Evolutionary conservation across 2,888 invertebrate species (phyloP).

Genomic region (Scelioninae gen. 2): DNA sequence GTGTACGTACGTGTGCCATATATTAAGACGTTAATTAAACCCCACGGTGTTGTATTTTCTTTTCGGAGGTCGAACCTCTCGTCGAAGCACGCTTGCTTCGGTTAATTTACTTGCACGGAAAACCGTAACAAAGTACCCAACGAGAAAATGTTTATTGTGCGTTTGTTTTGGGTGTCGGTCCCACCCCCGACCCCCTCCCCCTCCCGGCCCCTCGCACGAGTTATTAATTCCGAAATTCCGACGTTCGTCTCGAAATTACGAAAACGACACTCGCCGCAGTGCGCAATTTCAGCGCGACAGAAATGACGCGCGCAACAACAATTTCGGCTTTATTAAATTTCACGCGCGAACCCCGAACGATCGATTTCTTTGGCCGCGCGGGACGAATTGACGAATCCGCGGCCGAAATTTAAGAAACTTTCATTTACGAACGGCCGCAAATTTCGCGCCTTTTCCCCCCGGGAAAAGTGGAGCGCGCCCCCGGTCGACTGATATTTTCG

Average conservation of each 20-base stretch:
- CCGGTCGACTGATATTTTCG: too few relatives aligned
- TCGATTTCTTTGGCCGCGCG: too few relatives aligned
- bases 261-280: not conserved
- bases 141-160: not conserved
- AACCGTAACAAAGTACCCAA: not conserved
- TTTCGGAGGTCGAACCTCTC: slow-evolving; percentile 21
- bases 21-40: slow-evolving; percentile 48
- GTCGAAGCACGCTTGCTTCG: not conserved
- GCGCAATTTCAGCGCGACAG: not conserved
- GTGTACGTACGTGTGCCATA: slow-evolving; percentile 11
- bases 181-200: too few relatives aligned
- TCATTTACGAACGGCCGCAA: too few relatives aligned
- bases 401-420: too few relatives aligned
- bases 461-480: too few relatives aligned
- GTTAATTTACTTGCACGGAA: slow-evolving; percentile 13
- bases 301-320: not conserved
- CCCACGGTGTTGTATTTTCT: slow-evolving; percentile 27
- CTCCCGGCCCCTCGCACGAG: too few relatives aligned
- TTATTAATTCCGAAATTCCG: not conserved
- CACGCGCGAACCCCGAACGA: not conserved
- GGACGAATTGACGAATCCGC: too few relatives aligned
- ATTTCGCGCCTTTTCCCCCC: too few relatives aligned
- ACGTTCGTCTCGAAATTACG: too few relatives aligned
- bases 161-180: not conserved
- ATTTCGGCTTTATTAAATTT: slow-evolving; percentile 2